Base-by-base conservation (phyloP, 23 tunicate genomes). In the Phallusia fumigata region DNA sequence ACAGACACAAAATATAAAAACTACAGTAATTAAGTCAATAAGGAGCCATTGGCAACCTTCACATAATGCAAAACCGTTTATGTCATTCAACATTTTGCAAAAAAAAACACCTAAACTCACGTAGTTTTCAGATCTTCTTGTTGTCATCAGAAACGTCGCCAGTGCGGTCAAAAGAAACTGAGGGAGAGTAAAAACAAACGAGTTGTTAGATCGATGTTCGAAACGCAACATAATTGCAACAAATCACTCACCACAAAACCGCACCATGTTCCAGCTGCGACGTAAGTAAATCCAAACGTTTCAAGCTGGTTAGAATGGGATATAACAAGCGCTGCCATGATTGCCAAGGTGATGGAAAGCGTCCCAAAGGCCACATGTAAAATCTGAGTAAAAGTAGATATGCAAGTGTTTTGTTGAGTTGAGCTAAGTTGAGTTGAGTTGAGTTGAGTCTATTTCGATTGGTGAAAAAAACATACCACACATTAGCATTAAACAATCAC, bases 231-330 rank as follows among this genome's bases (percentile, higher is more conserved):
- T 21, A 58, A 58, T 24, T 21, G 28, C 28, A 24, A 58, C 16
- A 58, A 24, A 22, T 16, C 69, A 58, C 69, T 58, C 13, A 58
- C 69, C 69, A 58, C 69, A 58, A 58, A 58, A 22, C 69, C 69
- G 69, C 69, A 58, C 69, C 69, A 58, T 58, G 69, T 58, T 22
- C 69, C 69, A 21, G 69, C 26, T 58, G 69, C 69, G 5, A 58
- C 69, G 69, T 58, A 58, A 1, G 69, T 58, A 13, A 58, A 58
- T 6, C 69, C 69, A 58, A 58, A 58, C 13, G 69, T 58, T 58
- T 58, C 15, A 24, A 58, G 69, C 13, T 58, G 69, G 69, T 58
- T 24, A 5, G 69, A 58, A 24, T 58, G 69, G 28, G 69, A 58
- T 21, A 58, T 58, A 22, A 24, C 69, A 5, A 58, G 28, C 28